Evolutionary conservation across 2,113 vertebrate genomes (phyloP).

Genomic region (Pachypanchax playfairii): DNA sequence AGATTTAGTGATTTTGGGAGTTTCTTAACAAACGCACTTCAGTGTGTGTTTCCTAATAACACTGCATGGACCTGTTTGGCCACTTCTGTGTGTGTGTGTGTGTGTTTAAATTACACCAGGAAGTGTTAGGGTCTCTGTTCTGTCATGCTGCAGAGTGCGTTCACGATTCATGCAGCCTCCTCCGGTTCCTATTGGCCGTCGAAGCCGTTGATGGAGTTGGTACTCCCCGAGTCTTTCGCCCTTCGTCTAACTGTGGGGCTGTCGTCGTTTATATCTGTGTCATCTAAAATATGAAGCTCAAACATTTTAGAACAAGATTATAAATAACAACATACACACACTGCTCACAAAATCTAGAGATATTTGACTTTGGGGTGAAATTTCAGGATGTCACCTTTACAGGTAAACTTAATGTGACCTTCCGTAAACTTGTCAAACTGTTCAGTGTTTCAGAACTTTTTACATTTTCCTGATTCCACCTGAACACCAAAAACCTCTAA

Average conservation of each 20-base stretch:
- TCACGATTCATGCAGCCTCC: slow-evolving; percentile 29
- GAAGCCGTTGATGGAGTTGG: slow-evolving; percentile 65
- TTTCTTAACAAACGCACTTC: slow-evolving; percentile 20
- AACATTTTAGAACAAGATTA: neutral
- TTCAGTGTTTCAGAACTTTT: no score
- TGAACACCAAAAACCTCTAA: no score
- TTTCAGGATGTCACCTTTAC: no score
- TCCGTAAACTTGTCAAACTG: no score
- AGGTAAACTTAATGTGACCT: no score
- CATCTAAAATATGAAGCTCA: slow-evolving; percentile 49
- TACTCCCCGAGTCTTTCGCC: slow-evolving; percentile 44
- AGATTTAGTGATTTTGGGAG: slow-evolving; percentile 45
- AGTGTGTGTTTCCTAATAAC: slow-evolving; percentile 39
- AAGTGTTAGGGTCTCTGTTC: slow-evolving; percentile 23
- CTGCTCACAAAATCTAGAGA: no score
- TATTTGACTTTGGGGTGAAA: no score
- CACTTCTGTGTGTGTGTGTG: slow-evolving; percentile 9
- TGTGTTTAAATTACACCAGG: slow-evolving; percentile 37
- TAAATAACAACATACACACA: no score
- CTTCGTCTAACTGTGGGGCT: slow-evolving; percentile 51
- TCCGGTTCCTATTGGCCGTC: slow-evolving; percentile 64
- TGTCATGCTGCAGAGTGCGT: slow-evolving; percentile 21
- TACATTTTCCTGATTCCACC: no score
- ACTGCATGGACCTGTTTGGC: slow-evolving; percentile 50
- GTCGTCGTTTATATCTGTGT: slow-evolving; percentile 36